Base-by-base conservation (phyloP, 2,888 invertebrate species). In the Leptinotarsa tumamoca region DNA sequence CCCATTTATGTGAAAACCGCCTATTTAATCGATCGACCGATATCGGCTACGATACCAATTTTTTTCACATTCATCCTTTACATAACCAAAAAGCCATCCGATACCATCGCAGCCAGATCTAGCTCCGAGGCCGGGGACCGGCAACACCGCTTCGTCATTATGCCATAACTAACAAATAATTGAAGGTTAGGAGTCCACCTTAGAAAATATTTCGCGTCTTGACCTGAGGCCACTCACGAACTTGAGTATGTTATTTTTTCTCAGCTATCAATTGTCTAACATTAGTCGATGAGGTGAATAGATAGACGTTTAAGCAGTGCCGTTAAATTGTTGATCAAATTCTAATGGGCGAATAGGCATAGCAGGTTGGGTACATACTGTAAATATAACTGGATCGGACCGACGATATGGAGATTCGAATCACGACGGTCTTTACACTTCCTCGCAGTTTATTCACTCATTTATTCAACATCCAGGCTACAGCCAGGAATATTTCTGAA, bases 121-220 rank as follows among this genome's bases (percentile, higher is more conserved):
- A 43, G 33, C 33, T 63, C 43, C 63, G 17, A 63, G 63, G 33
- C 43, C 17, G 58, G n/a, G 0, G 14, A 63, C 43, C n/a, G 63
- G 63, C 63, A 63, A 63, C 63, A 33, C 10, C 33, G 63, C 63
- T 33, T n/a, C 27, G 33, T n/a, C 15, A 27, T 63, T 33, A 63
- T 73, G 77, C 79, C 79, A 79, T 80, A 80, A 78, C 79, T 80
- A 81, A 80, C 74, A 74, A 78, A 76, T 80, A 81, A 81, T 81
- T 80, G 81, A 78, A 79, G 80, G 80, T 80, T 78, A 63, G 77
- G 54, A 72, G 66, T 66, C 72, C 63, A 73, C 76, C 72, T 79
- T 79, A 71, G 76, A 78, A 78, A 52, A 79, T 76, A 80, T 80
- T 80, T 78, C 78, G 77, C 81, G 74, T 80, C 75, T 71, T 79